phyloP scores from a whole-genome alignment of 2,797 vertebrate species.

The Catamblyrhynchus diadema region DNA sequence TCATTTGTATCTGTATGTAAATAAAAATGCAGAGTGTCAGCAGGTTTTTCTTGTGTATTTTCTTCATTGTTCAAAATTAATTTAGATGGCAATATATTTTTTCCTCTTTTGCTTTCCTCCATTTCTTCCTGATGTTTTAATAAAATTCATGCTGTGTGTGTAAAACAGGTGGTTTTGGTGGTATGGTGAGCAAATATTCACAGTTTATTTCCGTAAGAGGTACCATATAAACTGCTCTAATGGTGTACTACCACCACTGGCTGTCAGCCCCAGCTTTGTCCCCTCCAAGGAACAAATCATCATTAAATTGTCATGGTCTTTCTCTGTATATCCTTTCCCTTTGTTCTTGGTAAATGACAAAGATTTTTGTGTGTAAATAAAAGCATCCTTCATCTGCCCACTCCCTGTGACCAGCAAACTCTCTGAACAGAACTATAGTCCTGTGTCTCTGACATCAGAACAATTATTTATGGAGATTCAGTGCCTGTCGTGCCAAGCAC shows the following conservation, averaged over 20 bases:
- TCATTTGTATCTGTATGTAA: neutral
- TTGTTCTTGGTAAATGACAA: neutral
- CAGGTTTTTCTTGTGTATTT: neutral
- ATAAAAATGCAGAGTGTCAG: neutral
- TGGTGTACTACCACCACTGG: neutral
- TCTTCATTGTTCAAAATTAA: neutral
- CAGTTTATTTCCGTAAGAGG: neutral
- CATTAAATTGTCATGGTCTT: neutral
- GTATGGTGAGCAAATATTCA: neutral
- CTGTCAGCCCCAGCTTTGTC: neutral
- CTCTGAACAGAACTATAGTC: neutral
- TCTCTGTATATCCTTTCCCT: neutral
- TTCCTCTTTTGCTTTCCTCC: neutral
- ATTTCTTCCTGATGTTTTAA: neutral
- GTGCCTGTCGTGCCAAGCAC: neutral
- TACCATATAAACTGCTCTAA: neutral
- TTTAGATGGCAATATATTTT: neutral
- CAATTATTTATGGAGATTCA: constrained; percentile 2
- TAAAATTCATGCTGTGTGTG: neutral
- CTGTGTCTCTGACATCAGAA: constrained; percentile 22
- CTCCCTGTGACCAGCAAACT: neutral
- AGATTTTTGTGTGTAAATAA: constrained; percentile 22
- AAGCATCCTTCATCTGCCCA: neutral
- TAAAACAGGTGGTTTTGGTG: neutral
- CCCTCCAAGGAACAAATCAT: neutral